Evolutionary conservation across 2,888 invertebrate species (phyloP).

Genomic region (Thecophora atra): DNA sequence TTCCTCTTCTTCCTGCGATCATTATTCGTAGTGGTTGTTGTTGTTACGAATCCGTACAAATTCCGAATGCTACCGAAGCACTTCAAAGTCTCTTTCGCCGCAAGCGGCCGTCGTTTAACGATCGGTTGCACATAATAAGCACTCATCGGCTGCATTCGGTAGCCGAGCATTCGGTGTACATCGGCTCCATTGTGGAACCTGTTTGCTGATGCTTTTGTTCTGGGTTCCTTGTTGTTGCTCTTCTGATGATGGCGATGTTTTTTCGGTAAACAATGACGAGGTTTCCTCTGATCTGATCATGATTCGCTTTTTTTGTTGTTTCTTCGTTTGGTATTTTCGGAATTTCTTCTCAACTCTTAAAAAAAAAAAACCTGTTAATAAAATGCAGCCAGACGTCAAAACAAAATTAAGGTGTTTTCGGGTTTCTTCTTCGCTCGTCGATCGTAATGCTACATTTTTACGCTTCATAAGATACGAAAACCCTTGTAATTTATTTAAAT

Average conservation of each 20-base stretch:
- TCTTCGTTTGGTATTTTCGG: neutral
- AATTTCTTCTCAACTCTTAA: constrained; percentile 4
- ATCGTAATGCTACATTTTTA: neutral
- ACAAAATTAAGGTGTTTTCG: neutral
- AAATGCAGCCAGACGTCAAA: constrained; percentile 21
- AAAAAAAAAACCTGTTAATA: neutral
- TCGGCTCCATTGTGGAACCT: neutral
- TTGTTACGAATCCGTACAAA: neutral
- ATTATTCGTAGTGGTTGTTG: constrained; percentile 4
- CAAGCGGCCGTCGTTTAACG: neutral
- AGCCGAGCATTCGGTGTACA: neutral
- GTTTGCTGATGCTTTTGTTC: neutral
- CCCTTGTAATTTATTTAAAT: constrained; percentile 8
- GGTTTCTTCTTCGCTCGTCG: neutral
- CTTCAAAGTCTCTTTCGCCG: constrained; percentile 21
- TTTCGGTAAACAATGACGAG: constrained; percentile 25
- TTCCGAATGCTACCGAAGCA: neutral
- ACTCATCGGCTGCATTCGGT: neutral
- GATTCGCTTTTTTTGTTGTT: neutral
- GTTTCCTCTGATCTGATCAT: neutral
- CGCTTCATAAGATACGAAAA: neutral
- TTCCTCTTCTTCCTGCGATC: neutral
- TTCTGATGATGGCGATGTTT: neutral
- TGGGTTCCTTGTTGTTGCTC: neutral
- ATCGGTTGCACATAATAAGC: constrained; percentile 16